Base-by-base conservation (phyloP, 2,113 vertebrate genomes). In the Bujurquina vittata region DNA sequence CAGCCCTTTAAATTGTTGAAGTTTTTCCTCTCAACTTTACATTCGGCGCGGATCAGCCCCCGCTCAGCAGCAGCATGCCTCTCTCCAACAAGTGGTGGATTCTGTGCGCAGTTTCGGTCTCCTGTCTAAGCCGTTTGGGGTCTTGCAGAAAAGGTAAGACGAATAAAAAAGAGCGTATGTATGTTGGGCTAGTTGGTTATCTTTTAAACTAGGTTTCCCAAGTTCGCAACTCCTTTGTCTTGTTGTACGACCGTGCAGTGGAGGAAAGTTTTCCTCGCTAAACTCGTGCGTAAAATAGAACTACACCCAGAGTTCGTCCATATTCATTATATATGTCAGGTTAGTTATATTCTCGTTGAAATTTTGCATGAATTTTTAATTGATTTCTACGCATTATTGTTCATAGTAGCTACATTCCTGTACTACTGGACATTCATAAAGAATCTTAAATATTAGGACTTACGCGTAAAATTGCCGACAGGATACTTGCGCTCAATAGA, bases 141-240 rank as follows among this genome's bases (percentile, higher is more conserved):
- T 87, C 87, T 5, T 80, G 84, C 61, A 73, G 83, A 43, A 75
- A 35, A 85, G 93, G 94, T 94, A 94, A 89, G 91, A 81, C 1
- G 23, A 35, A 4, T 59, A 7, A 20, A 7, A 20, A 0, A 23
- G 14, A 2, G 3, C 29, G 1, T 17, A 22, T 18, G 43, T 14
- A 29, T 18, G 43, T 17, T 17, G 43, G 23, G 9, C 7, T 69
- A 2, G 29, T 69, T 40, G 26, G 1, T 23, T 15, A 35, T 35
- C 7, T 52, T 82, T 46, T 0, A 4, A 49, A 26, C 14, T 4
- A 7, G n/a, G 2, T 33, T 65, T 7, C 1, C 5, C 6, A 33
- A 10, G 29, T 20, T 67, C 10, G 5, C 18, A 4, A 7, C 2
- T 35, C 10, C 5, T 17, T 6, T 54, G 7, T 22, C n/a, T 9